Conservation (phyloP, 2,797 vertebrate species). For the Acanthurus leucopareius region DNA sequence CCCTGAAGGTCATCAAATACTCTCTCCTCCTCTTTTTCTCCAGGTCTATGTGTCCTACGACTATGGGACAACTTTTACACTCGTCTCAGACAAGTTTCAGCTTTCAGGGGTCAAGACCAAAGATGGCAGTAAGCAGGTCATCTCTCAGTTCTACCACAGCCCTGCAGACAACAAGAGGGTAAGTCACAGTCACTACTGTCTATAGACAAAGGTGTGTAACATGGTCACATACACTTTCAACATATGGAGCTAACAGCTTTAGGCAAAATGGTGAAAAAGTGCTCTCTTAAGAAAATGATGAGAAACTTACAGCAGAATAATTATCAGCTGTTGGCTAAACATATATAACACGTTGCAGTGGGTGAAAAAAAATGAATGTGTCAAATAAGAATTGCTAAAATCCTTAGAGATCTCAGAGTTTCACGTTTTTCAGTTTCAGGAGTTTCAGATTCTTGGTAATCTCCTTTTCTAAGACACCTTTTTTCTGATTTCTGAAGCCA, state of each 20-base stretch:
- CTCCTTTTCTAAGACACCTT: neutral
- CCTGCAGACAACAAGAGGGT: conserved; percentile 95
- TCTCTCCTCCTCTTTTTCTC: conserved; percentile 9
- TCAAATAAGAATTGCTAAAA: neutral
- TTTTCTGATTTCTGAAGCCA: neutral
- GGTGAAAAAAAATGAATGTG: too few relatives aligned
- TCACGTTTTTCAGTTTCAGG: too few relatives aligned
- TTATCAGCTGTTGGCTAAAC: neutral
- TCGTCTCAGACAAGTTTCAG: conserved; percentile 90
- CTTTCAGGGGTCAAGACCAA: conserved; percentile 84
- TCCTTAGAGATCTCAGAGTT: neutral
- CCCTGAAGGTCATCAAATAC: neutral
- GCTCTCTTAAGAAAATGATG: neutral
- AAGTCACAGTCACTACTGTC: conserved; percentile 62
- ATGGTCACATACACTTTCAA: neutral
- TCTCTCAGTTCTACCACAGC: conserved; percentile 99
- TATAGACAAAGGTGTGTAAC: neutral
- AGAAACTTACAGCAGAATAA: neutral
- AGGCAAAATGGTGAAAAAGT: neutral
- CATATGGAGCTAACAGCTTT: neutral
- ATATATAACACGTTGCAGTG: neutral
- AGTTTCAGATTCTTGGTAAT: neutral
- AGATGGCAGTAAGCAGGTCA: conserved; percentile 87
- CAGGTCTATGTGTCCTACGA: conserved; percentile 97
- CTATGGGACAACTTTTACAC: conserved; percentile 92